phyloP scores from a whole-genome alignment of 2,797 vertebrate genomes.

The Pangasius macronema region DNA sequence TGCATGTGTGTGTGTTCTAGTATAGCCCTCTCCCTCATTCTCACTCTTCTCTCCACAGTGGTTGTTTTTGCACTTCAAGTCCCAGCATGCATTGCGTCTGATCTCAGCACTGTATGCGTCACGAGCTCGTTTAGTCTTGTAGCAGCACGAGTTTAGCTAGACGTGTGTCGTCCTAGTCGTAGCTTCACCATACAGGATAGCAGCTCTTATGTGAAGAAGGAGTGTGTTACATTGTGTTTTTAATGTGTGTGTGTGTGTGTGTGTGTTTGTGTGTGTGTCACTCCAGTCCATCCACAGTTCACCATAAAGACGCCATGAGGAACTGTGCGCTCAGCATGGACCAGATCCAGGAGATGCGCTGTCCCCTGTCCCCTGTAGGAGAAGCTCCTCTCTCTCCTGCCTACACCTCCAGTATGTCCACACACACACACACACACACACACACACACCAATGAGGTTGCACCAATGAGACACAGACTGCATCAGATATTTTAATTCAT shows the following conservation, averaged over 20 bases:
- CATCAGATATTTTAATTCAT: constrained; percentile 6
- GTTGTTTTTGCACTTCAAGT: constrained; percentile 30
- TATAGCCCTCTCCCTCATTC: constrained; percentile 12
- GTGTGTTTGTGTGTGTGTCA: constrained; percentile 25
- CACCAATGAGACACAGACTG: constrained; percentile 16
- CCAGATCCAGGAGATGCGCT: constrained; percentile 94
- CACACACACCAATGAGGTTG: constrained; percentile 21
- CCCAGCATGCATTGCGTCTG: constrained; percentile 43
- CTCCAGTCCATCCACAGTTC: constrained; percentile 84
- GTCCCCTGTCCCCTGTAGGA: constrained; percentile 88
- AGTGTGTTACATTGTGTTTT: constrained; percentile 10
- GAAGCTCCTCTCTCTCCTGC: constrained; percentile 87
- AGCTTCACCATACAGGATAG: neutral
- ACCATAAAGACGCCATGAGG: constrained; percentile 92
- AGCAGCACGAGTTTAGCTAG: constrained; percentile 19
- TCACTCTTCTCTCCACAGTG: constrained; percentile 40
- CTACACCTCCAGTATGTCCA: constrained; percentile 86
- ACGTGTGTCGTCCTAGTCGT: constrained; percentile 23
- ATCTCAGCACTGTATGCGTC: constrained; percentile 17
- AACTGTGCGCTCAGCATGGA: constrained; percentile 97
- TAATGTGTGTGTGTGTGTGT: constrained; percentile 33
- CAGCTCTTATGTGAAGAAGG: neutral
- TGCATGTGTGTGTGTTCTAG: constrained; percentile 30
- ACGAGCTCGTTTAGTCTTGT: neutral
- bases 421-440: constrained; percentile 27